These are phyloP conservation scores for Notospermus geniculatus DNA, from an alignment of 1,140 invertebrate genomes.

Conservation along the genomic window DNA sequence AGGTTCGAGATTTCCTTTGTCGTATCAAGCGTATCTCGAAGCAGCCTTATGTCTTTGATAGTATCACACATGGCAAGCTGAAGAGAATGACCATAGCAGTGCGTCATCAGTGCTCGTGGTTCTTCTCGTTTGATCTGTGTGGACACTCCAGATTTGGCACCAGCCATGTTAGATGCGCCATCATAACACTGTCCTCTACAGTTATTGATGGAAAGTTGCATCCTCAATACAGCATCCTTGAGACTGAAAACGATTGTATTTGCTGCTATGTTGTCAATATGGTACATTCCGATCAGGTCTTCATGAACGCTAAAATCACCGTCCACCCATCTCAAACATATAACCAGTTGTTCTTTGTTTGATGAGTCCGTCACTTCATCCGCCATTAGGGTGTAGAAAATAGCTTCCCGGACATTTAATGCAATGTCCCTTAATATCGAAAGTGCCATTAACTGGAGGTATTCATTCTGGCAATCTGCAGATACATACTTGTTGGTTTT, in stretches of 20 bases:
- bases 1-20: constrained; percentile 10
- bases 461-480: background rate
- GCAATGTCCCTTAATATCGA: background rate
- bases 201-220: constrained; percentile 5
- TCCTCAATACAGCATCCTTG: constrained; percentile 9
- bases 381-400: background rate
- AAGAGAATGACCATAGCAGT: constrained; percentile 12
- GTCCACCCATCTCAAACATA: no score
- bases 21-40: constrained; percentile 8
- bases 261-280: constrained; percentile 2
- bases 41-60: constrained; percentile 8
- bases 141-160: constrained; percentile 3
- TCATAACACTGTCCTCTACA: constrained; percentile 20
- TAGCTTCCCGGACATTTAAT: background rate
- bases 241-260: constrained; percentile 18
- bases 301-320: no score
- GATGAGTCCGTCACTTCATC: background rate
- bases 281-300: constrained; percentile 14
- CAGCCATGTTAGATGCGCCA: constrained; percentile 14
- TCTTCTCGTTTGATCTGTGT: background rate
- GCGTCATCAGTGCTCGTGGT: constrained; percentile 9
- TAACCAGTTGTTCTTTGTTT: constrained; percentile 2
- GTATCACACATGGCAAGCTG: constrained; percentile 12
- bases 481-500: background rate
- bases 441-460: background rate